A percentile compares a stretch with the other conserved stretches of the same genome.
These are phyloP conservation scores for Amiota communis DNA, from an alignment of 2,888 invertebrate species.

Conservation along the genomic window DNA sequence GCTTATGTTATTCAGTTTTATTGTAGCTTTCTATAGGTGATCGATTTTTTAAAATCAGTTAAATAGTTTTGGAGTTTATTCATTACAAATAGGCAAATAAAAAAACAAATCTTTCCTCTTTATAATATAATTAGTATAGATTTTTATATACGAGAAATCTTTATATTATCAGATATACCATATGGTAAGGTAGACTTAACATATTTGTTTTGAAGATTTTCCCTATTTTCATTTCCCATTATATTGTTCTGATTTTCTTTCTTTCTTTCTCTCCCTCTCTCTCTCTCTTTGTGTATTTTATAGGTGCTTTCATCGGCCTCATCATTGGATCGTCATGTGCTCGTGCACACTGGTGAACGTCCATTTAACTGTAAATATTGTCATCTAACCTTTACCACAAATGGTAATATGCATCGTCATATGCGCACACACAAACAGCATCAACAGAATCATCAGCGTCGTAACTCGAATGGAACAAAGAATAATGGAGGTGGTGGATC, in stretches of 20 bases:
- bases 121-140: too few species aligned
- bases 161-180: too few species aligned
- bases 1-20: too few species aligned
- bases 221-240: neutral
- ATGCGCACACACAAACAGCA: slow-evolving; percentile 81
- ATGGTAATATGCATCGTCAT: slow-evolving; percentile 90
- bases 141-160: too few species aligned
- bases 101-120: too few species aligned
- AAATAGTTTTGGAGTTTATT: too few species aligned
- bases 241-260: neutral
- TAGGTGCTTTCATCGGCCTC: slow-evolving; percentile 84
- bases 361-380: slow-evolving; percentile 87
- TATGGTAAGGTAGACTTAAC: too few species aligned
- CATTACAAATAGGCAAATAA: too few species aligned
- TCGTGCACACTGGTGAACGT: slow-evolving; percentile 86
- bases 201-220: neutral
- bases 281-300: neutral
- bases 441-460: slow-evolving; percentile 66
- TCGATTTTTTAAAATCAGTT: too few species aligned
- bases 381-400: slow-evolving; percentile 86
- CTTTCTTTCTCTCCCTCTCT: slow-evolving; percentile 23
- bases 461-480: slow-evolving; percentile 57
- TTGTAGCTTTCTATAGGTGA: too few species aligned
- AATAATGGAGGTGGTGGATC: slow-evolving; percentile 34
- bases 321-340: slow-evolving; percentile 85